Evolutionary conservation across 2,113 vertebrate genomes (phyloP).

Genomic region (Lagopus muta): DNA sequence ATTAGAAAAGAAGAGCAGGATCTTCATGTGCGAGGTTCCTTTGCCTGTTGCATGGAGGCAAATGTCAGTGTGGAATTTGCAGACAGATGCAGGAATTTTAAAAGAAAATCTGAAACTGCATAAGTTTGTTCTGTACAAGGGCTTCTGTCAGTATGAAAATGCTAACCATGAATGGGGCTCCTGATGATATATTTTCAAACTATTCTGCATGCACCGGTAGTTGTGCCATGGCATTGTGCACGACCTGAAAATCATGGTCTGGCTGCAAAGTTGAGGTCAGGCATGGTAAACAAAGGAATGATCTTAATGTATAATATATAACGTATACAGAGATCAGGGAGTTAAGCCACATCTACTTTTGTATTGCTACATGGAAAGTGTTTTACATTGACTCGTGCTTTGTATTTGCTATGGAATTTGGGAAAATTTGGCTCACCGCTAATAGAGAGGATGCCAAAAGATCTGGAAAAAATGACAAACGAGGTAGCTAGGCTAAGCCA

Average conservation of each 20-base stretch:
- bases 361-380: neutral
- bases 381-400: neutral
- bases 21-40: neutral
- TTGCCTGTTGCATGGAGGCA: neutral
- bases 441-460: neutral
- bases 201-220: conserved; percentile 4
- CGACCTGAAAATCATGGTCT: conserved; percentile 44
- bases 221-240: conserved; percentile 18
- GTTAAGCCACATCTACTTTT: neutral
- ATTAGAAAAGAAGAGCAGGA: neutral
- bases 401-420: neutral
- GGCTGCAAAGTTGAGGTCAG: conserved; percentile 54
- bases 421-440: neutral
- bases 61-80: neutral
- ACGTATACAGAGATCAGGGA: neutral
- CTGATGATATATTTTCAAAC: neutral
- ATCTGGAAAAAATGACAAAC: neutral
- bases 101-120: neutral
- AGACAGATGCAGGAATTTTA: neutral
- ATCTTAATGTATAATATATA: neutral
- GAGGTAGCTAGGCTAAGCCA: neutral
- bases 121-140: neutral
- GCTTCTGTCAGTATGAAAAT: neutral
- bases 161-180: neutral
- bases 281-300: neutral